These are phyloP conservation scores for Oscheius sp. DNA, from an alignment of 2,888 invertebrate species.

Conservation along the genomic window DNA sequence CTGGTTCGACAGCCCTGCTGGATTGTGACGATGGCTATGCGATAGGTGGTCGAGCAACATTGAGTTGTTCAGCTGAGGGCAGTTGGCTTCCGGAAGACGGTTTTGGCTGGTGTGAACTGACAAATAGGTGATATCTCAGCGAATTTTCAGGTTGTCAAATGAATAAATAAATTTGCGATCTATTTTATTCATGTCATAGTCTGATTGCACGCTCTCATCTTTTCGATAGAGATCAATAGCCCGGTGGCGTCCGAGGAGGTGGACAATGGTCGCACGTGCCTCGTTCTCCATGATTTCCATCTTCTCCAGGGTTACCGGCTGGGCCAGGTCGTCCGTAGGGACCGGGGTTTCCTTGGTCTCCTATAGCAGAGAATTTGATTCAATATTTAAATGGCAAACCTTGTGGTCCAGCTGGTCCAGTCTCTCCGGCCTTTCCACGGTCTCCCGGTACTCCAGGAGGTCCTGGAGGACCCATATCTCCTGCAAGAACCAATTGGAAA, in stretches of 20 bases:
- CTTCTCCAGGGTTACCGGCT: conserved; percentile 60
- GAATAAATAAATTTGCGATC: too few relatives aligned
- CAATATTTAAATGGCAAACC: too few relatives aligned
- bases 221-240: conserved; percentile 55
- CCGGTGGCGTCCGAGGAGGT: conserved; percentile 69
- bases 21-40: conserved; percentile 52
- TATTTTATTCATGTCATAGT: too few relatives aligned
- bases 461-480: conserved; percentile 60
- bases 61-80: conserved; percentile 10
- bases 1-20: conserved; percentile 54
- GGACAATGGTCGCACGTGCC: conserved; percentile 71
- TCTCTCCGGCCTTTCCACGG: conserved; percentile 62
- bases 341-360: conserved; percentile 70
- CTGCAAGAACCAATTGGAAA: neutral
- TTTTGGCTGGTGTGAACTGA: conserved; percentile 22
- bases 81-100: conserved; percentile 27
- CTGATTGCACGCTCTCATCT: too few relatives aligned
- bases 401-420: conserved; percentile 65
- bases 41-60: conserved; percentile 52
- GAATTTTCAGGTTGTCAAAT: neutral
- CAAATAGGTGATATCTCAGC: conserved; percentile 5
- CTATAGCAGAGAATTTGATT: conserved; percentile 19
- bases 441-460: conserved; percentile 67
- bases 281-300: conserved; percentile 58
- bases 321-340: conserved; percentile 67